Percentiles rank a stretch among this genome's conserved stretches.
Evolutionary conservation across 2,797 vertebrate genomes (phyloP).

Genomic region (Enteromius unitaeniatus): DNA sequence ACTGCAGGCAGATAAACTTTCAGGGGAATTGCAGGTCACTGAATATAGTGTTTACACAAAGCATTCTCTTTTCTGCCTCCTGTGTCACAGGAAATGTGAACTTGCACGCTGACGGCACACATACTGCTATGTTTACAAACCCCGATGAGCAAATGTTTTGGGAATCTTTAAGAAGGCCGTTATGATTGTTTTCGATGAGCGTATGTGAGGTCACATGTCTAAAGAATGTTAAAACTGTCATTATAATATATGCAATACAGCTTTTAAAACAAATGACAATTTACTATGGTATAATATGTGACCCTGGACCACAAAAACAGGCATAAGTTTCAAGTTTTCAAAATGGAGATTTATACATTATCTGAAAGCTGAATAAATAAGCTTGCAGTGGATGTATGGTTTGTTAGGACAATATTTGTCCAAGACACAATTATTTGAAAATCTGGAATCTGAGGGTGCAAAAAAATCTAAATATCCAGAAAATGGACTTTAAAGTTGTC

Average conservation of each 20-base stretch:
- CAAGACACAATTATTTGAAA: too few relatives aligned
- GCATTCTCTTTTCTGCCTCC: conserved; percentile 16
- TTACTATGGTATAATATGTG: background rate
- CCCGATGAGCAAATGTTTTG: background rate
- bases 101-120: background rate
- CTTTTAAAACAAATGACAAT: background rate
- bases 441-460: too few relatives aligned
- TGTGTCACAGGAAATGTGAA: conserved; percentile 12
- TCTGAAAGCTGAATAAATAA: too few relatives aligned
- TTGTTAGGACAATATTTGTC: too few relatives aligned
- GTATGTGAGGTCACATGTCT: background rate
- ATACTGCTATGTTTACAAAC: conserved; percentile 18
- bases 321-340: too few relatives aligned
- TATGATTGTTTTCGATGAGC: conserved; percentile 1
- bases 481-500: too few relatives aligned
- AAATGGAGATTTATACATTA: too few relatives aligned
- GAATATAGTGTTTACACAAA: conserved; percentile 16
- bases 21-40: conserved; percentile 2
- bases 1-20: background rate
- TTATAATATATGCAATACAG: background rate
- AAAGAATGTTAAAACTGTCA: background rate
- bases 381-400: too few relatives aligned
- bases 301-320: too few relatives aligned
- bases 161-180: conserved; percentile 20
- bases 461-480: too few relatives aligned